These are phyloP conservation scores for Diadumene lineata DNA, from an alignment of 92 coral and sea anemone species.

Conservation along the genomic window DNA sequence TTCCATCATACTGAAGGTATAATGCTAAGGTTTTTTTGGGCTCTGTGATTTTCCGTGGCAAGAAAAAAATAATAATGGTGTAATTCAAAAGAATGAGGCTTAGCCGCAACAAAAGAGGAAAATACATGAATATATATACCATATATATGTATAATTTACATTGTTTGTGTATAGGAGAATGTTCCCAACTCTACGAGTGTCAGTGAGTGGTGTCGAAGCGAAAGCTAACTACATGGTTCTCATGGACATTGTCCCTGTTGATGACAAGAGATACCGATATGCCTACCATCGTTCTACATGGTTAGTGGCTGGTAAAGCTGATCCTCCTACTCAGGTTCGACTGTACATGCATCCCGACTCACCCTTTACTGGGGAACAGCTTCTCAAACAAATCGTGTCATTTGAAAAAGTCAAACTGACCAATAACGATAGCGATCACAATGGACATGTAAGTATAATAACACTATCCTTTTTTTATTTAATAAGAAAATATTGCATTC, in stretches of 20 bases:
- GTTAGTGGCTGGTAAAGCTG: slow-evolving; percentile 98
- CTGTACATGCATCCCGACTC: slow-evolving; percentile 99
- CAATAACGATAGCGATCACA: slow-evolving; percentile 71
- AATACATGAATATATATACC: too few relatives aligned
- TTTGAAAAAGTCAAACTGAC: slow-evolving; percentile 98
- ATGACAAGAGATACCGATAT: slow-evolving; percentile 96
- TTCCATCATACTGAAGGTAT: too few relatives aligned
- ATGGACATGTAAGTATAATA: slow-evolving; percentile 66
- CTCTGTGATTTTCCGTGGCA: too few relatives aligned
- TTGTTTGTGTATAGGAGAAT: slow-evolving; percentile 90
- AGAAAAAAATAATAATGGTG: too few relatives aligned
- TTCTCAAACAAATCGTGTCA: slow-evolving; percentile 90
- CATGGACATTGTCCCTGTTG: slow-evolving; percentile 95
- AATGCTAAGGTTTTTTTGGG: too few relatives aligned
- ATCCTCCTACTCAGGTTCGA: slow-evolving; percentile 94
- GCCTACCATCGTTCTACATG: slow-evolving; percentile 98
- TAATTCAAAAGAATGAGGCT: too few relatives aligned
- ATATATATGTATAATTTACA: background rate
- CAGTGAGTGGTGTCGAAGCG: slow-evolving; percentile 83
- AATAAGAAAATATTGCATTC: too few relatives aligned
- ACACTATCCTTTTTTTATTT: background rate
- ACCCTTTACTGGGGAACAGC: slow-evolving; percentile 97
- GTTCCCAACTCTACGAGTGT: slow-evolving; percentile 92
- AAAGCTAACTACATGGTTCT: slow-evolving; percentile 95
- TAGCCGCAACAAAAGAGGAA: too few relatives aligned